phyloP scores from a whole-genome alignment of 2,797 vertebrate genomes.

The Lates japonicus region DNA sequence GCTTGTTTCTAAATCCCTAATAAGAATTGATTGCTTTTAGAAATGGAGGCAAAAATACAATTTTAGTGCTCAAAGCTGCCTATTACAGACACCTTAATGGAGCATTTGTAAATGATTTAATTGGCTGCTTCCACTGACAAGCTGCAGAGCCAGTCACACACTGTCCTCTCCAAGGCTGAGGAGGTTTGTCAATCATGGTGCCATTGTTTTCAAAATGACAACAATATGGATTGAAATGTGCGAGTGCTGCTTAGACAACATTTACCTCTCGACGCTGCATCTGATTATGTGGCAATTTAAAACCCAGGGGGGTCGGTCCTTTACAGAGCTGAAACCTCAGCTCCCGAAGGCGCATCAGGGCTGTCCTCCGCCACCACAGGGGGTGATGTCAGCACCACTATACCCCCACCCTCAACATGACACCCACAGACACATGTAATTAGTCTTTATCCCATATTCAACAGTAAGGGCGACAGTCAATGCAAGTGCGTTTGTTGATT shows the following conservation, averaged over 20 bases:
- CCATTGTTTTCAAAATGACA: conserved; percentile 80
- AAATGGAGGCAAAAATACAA: conserved; percentile 57
- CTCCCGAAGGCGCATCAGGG: conserved; percentile 45
- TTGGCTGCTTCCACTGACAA: conserved; percentile 55
- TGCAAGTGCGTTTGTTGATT: conserved; percentile 21
- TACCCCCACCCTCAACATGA: conserved; percentile 26
- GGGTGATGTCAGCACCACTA: conserved; percentile 53
- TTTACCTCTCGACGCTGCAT: conserved; percentile 69
- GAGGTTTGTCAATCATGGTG: conserved; percentile 71
- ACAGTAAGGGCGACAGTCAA: conserved; percentile 52
- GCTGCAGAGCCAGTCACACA: conserved; percentile 49
- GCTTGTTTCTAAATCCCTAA: conserved; percentile 49
- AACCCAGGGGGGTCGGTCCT: conserved; percentile 65
- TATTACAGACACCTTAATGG: conserved; percentile 67
- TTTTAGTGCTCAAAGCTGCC: conserved; percentile 49
- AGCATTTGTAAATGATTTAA: conserved; percentile 75
- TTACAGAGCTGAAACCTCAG: conserved; percentile 43
- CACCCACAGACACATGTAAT: conserved; percentile 66
- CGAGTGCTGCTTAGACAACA: conserved; percentile 74
- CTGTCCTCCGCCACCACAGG: conserved; percentile 60
- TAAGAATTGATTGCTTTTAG: conserved; percentile 50
- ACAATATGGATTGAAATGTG: conserved; percentile 73
- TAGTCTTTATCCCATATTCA: conserved; percentile 62
- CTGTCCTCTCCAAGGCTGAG: conserved; percentile 60
- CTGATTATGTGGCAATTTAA: conserved; percentile 75